Base-by-base conservation (phyloP, 37 sponge, comb jelly and placozoan genomes). In the Spongilla lacustris region DNA sequence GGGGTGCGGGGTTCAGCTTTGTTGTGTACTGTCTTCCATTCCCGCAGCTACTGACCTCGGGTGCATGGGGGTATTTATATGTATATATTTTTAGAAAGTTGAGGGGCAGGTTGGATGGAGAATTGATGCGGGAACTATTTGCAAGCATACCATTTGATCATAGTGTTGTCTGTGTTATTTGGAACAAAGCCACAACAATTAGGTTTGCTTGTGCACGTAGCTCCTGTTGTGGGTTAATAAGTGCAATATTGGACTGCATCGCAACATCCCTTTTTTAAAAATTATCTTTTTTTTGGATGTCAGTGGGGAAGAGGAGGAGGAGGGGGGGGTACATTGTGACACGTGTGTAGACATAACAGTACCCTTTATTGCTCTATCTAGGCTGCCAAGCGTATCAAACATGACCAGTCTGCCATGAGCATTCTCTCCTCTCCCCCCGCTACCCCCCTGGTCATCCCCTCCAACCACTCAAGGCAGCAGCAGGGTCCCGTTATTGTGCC, bases 351-450 rank as follows among this genome's bases (percentile, higher is more conserved):
- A 36, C 12, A 50, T 85, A 28, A 14, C 33, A 34, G 70, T 66
- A 17, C 35, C 22, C 67, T 6, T 50, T 19, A 33, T 48, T 49
- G 23, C 77, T n/a, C 71, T 29, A 38, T 32, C 35, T 58, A 77
- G 85, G 75, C 38, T 17, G 76, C 85, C 26, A 84, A 89, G 46
- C 85, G 85, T 50, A 5, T 14, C 41, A 67, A 21, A 68, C 69
- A 22, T 19, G 31, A 24, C 67, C 50, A 12, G 25, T 87, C 29
- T 67, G 0, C 17, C 58, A 0, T 50, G 76, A 28, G 25, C 35
- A 36, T 69, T 8, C 66, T 67, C 67, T 79, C 85, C 90, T 80
- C 85, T 68, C 85, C 90, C 14, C 85, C 81, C 23, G n/a, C 85
- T 19, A 35, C 81, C 36, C 85, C 86, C 37, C 90, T 90, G 48